Evolutionary conservation across 1,140 invertebrate species (phyloP), one percentile per base, ranked within the genome.

Genomic region (Pinna nobilis): DNA sequence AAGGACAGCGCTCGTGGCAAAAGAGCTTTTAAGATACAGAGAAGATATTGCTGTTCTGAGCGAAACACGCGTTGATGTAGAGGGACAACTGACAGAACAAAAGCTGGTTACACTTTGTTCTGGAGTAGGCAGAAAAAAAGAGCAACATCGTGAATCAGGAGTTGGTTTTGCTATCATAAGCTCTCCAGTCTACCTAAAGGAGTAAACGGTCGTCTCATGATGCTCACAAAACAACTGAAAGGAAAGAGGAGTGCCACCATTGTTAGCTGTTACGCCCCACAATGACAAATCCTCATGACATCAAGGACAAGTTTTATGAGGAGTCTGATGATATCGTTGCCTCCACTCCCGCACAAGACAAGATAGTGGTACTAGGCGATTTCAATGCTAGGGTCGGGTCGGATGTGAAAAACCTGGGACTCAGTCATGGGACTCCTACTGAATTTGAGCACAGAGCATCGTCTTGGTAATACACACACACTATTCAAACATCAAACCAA

Each of bases 201-300:
- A 13, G 30, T 13, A 18, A 59, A 18, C 23, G 7, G 13, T 68
- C 49, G 30, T n/a, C 49, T 50, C 1, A 66, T 66, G 63, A 66
- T 44, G 3, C 63, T 66, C 50, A 25, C 20, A 18, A 25, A n/a
- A 6, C 20, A 49, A 66, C 41, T 66, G 44, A 51, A 66, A 44
- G 41, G 63, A 49, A 66, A 66, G 63, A 66, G 49, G 35, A 50
- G 30, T 66, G 39, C 63, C 1, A 66, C 39, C 33, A 66, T 66
- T 50, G 33, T 47, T 32, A 66, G 63, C 35, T 49, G 44, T 28
- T 66, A 66, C 50, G 44, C 39, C 41, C 25, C 41, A 66, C 25
- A 28, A 66, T 66, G 63, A 66, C 63, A 66, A 66, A 66, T 28
- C 63, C 63, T 30, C 41, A 66, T 50, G 63, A 50, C 41, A 66